Evolutionary conservation across 2,113 vertebrate species (phyloP), one percentile per base, ranked within the genome.

Genomic region (Bufo gargarizans): DNA sequence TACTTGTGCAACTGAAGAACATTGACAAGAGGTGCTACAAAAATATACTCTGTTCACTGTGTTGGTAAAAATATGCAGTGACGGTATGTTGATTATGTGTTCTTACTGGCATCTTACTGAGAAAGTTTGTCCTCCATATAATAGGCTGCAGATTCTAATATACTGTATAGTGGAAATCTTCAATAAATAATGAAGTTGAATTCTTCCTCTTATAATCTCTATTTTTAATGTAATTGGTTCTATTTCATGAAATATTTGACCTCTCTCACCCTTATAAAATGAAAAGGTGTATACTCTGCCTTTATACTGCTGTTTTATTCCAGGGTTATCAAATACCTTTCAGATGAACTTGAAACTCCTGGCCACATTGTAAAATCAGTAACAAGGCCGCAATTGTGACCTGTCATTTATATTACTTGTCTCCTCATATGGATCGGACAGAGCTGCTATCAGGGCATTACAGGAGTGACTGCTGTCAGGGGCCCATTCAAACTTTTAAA

Each of bases 21-120:
- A 88, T 17, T 83, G 82, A 84, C 79, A 88, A 84, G 81, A 67
- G 61, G 55, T 55, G 49, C 59, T 78, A n/a, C 2, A 84, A 47
- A 77, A 65, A 49, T 53, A 33, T 69, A 9, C 67, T 65, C n/a
- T n/a, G 22, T 56, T 88, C 61, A n/a, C 19, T 77, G 14, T 55
- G 45, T 3, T 47, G 14, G 81, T 33, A 84, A 84, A 88, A 77
- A 84, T 84, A 59, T 53, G 49, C 20, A 77, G 12, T 33, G 33
- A 33, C 33, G 33, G 33, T 19, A 33, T 72, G 59, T 76, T 61
- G 65, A 82, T 67, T 17, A 63, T 61, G 63, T 17, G 58, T 63
- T 33, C 81, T 65, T 50, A 69, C 17, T 49, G 13, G 20, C 14
- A 77, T 20, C 55, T 19, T 77, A 49, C 11, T 53, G 76, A n/a